A percentile compares a stretch with the other conserved stretches of the same genome.
phyloP scores from a whole-genome alignment of 2,888 invertebrate genomes.

The Rugalucina vietnamica region DNA sequence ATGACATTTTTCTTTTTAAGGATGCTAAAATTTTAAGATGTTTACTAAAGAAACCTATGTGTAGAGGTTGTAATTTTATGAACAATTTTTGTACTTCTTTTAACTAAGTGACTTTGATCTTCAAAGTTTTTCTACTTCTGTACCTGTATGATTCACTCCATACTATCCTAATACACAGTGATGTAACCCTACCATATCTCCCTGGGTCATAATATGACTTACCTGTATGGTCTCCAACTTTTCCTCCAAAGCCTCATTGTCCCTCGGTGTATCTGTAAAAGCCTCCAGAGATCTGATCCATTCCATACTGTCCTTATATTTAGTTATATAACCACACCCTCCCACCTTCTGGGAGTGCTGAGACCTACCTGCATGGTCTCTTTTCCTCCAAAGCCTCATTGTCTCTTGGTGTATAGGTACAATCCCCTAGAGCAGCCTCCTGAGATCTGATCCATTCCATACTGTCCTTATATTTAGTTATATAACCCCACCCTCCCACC shows the following conservation, averaged over 20 bases:
- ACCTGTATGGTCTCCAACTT: slow-evolving; percentile 80
- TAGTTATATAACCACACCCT: slow-evolving; percentile 91
- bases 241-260: slow-evolving; percentile 89
- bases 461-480: slow-evolving; percentile 85
- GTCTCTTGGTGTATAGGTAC: slow-evolving; percentile 93
- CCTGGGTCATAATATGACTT: no score
- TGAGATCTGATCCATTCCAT: slow-evolving; percentile 90
- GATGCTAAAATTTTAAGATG: no score
- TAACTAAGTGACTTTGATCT: no score
- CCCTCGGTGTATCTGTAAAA: slow-evolving; percentile 93
- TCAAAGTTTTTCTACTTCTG: no score
- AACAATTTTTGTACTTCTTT: no score
- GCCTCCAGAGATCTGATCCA: slow-evolving; percentile 89
- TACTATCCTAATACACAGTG: slow-evolving; percentile 88
- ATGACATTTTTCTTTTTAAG: no score
- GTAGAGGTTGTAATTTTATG: no score
- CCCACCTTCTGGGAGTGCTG: no score
- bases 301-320: slow-evolving; percentile 88
- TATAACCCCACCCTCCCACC: no score
- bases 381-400: slow-evolving; percentile 88
- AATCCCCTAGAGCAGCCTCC: slow-evolving; percentile 88
- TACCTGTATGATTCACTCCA: slow-evolving; percentile 91
- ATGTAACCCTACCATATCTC: slow-evolving; percentile 92
- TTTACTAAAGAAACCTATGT: no score
- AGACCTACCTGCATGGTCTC: no score